Base-by-base conservation (phyloP, 2,113 vertebrate species). In the Pituophis catenifer region DNA sequence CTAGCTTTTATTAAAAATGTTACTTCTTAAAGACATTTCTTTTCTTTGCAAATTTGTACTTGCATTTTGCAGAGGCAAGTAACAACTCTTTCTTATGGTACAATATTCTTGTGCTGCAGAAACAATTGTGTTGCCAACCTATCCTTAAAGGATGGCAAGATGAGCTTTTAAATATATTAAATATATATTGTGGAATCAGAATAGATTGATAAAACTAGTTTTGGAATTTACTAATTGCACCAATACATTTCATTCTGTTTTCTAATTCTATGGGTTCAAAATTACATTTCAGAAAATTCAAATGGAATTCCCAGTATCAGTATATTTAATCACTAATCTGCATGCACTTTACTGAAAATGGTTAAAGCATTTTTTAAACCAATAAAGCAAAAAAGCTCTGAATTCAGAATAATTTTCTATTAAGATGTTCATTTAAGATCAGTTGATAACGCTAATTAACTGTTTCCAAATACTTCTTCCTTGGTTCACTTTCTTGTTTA, bases 151-250 rank as follows among this genome's bases (percentile, higher is more conserved):
- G 93, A 94, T 96, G 3, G 29, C 1, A 86, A 38, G 1, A 94
- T 94, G 94, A 96, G 93, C 94, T 94, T 96, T 93, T 95, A 96
- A 94, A 94, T 95, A 89, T 53, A 70, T 91, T 95, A 94, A 96
- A 92, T 90, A 91, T 12, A 95, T 75, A 94, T 21, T 33, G 91
- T 90, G 81, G 57, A 95, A 8, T 0, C 90, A 96, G 92, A 59
- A 70, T 70, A 0, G 92, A 89, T 96, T 96, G 96, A 93, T 59
- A 94, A 65, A 95, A 85, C 12, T 88, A 93, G 1, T 52, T 93
- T 90, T 93, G 44, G 75, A 93, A 90, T 44, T 54, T 26, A 57
- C 57, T 87, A 21, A 48, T 93, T 87, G 21, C 15, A 44, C 21
- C 23, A 44, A n/a, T 23, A 23, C 8, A 33, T 75, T 89, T 81